These are phyloP conservation scores for Volucella zonaria DNA, from an alignment of 2,888 invertebrate genomes.

Conservation along the genomic window DNA sequence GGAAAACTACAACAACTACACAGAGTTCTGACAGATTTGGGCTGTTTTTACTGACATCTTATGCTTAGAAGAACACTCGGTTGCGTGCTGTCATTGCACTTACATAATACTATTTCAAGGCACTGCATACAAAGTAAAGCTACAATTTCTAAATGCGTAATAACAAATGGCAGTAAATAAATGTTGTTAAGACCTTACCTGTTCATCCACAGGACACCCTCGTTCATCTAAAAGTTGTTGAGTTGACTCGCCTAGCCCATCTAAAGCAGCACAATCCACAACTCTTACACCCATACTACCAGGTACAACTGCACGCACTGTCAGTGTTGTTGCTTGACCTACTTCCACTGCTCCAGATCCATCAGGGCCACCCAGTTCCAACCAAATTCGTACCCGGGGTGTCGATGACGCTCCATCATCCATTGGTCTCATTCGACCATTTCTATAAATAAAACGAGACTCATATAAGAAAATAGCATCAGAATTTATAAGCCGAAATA, in stretches of 20 bases:
- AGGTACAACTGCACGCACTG: conserved; percentile 82
- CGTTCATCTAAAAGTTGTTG: conserved; percentile 89
- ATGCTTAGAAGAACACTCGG: too few relatives aligned
- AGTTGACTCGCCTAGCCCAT: conserved; percentile 89
- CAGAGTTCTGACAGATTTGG: too few relatives aligned
- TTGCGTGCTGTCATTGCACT: too few relatives aligned
- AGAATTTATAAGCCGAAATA: conserved; percentile 74
- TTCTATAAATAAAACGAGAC: conserved; percentile 80
- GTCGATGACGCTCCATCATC: conserved; percentile 74
- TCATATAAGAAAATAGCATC: not conserved
- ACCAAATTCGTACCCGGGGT: conserved; percentile 87
- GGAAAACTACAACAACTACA: too few relatives aligned
- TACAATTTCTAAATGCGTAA: not conserved
- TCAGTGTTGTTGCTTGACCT: conserved; percentile 88
- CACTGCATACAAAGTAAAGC: too few relatives aligned
- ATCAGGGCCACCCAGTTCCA: conserved; percentile 85
- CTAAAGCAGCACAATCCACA: conserved; percentile 90
- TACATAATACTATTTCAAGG: too few relatives aligned
- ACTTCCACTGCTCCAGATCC: conserved; percentile 87
- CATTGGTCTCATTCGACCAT: conserved; percentile 85
- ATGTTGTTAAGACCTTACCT: conserved; percentile 77
- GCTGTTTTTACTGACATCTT: too few relatives aligned
- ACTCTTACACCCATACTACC: conserved; percentile 89
- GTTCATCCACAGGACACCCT: conserved; percentile 89
- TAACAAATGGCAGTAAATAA: not conserved